Base-by-base conservation (phyloP, 2,797 vertebrate genomes). In the Darevskia mixta region DNA sequence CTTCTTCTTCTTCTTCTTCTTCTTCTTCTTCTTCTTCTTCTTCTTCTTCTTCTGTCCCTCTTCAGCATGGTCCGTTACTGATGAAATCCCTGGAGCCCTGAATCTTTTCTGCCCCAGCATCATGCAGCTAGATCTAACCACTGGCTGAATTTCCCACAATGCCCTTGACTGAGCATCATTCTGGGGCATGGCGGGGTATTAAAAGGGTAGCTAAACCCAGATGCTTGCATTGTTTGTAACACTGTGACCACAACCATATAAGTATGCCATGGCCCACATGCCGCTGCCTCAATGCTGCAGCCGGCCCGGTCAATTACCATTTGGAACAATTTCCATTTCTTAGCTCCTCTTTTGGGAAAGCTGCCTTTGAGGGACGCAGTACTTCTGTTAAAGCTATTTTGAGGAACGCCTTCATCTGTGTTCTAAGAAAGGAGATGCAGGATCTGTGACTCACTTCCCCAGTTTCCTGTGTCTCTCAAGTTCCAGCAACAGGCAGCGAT, bases 11-110 rank as follows among this genome's bases (percentile, higher is more conserved):
- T 9, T 9, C 43, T 9, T 10, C 45, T 13, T 1, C 11, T 13
- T 1, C 11, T 49, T 1, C 49, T 49, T 0, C 45, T 13, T 1
- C 45, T 49, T 1, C 45, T 49, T 0, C 45, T 49, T 0, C 45
- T 49, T 0, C 45, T 49, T 0, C 49, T 55, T 4, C 49, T 15
- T 15, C 49, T 55, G 3, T 49, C 49, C 11, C 49, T 55, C 49
- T 55, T 55, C 49, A 55, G 61, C 61, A 64, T 18, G 20, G 61
- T 23, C 20, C 2, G 23, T 23, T 64, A 23, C 10, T 64, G 17
- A 64, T 64, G 18, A 18, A 64, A 23, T 5, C 20, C 61, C 20
- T 64, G 20, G 20, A 64, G 17, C 61, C 18, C 20, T 64, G 20
- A 23, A 5, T 64, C 1, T 18, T 64, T 64, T 64, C 29, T n/a